These are phyloP conservation scores for Alcis repandata DNA, from an alignment of 2,888 invertebrate genomes.

Conservation along the genomic window DNA sequence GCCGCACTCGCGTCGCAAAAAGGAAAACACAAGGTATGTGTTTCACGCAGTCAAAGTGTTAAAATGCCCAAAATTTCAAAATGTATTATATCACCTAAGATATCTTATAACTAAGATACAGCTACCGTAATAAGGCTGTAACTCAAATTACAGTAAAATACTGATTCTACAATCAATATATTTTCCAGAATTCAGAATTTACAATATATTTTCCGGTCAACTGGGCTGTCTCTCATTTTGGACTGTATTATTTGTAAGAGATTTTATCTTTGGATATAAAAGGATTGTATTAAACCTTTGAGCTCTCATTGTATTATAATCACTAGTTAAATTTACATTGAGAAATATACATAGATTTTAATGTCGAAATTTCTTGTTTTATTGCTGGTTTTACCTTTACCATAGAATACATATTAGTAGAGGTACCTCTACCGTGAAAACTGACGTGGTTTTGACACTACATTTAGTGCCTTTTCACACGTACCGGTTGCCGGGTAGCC, in stretches of 20 bases:
- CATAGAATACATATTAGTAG: no score
- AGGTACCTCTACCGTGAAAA: no score
- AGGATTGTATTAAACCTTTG: constrained; percentile 47
- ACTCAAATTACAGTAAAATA: background rate
- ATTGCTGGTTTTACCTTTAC: background rate
- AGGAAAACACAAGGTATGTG: no score
- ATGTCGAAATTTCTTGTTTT: constrained; percentile 22
- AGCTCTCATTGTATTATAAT: constrained; percentile 60
- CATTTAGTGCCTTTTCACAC: no score
- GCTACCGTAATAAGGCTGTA: no score
- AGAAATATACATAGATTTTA: constrained; percentile 61
- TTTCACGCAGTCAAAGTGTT: no score
- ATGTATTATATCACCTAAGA: no score
- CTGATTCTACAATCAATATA: background rate
- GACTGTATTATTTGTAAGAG: constrained; percentile 48
- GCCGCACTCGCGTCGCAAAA: no score
- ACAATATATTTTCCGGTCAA: background rate
- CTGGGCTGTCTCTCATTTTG: constrained; percentile 16
- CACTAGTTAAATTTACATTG: constrained; percentile 50
- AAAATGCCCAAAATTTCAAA: no score
- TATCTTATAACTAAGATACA: no score
- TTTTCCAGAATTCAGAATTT: background rate
- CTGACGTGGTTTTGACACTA: no score
- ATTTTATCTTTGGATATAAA: constrained; percentile 40
- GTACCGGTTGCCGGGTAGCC: no score